These are phyloP conservation scores for Hozukius guyotensis DNA, from an alignment of 2,797 vertebrate genomes.

Conservation along the genomic window DNA sequence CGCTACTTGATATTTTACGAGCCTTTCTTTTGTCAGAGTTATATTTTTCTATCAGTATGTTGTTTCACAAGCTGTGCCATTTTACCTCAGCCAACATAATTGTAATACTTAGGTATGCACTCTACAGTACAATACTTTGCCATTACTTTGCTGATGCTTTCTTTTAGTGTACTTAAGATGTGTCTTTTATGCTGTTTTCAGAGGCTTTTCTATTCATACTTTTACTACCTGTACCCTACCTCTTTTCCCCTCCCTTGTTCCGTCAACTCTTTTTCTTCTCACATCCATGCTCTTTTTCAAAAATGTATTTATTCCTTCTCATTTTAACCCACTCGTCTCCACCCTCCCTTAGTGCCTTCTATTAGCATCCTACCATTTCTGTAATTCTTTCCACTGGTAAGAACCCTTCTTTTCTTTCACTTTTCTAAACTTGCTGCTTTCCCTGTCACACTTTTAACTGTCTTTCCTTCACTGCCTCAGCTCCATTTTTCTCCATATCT, in stretches of 20 bases:
- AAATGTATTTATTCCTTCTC: neutral
- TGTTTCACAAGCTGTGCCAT: neutral
- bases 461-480: neutral
- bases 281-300: neutral
- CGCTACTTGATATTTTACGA: slow-evolving; percentile 18
- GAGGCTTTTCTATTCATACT: neutral
- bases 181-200: neutral
- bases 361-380: neutral
- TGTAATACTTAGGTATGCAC: neutral
- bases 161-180: neutral
- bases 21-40: slow-evolving; percentile 5
- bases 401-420: neutral
- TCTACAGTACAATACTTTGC: neutral
- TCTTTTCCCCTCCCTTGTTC: neutral
- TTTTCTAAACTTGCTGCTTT: neutral
- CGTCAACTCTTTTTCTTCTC: neutral
- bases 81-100: neutral
- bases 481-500: neutral
- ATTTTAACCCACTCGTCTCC: neutral
- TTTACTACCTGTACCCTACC: neutral
- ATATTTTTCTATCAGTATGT: neutral
- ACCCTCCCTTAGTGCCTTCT: neutral
- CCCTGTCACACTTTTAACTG: neutral
- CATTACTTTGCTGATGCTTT: neutral
- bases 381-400: neutral